Conservation (phyloP, 2,113 vertebrate species). For the Motacilla tschutschensis region DNA sequence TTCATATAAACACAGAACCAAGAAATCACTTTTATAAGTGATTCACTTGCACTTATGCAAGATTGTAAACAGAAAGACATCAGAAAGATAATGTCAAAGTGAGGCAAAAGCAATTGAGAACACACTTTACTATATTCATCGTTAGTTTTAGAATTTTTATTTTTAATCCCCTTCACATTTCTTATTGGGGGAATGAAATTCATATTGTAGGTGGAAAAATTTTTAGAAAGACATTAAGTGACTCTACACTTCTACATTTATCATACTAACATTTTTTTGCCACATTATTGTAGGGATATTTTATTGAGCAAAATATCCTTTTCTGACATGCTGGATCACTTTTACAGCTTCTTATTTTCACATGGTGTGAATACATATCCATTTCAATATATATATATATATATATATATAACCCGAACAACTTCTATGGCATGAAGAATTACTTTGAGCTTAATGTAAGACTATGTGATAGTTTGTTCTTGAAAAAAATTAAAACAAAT, state of each 20-base stretch:
- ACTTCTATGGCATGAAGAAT: not conserved
- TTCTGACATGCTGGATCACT: not conserved
- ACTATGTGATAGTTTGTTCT: not conserved
- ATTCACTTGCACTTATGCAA: not conserved
- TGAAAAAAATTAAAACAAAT: constrained; percentile 8
- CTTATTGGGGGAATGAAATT: not conserved
- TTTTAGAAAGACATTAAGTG: not conserved
- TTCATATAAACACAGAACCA: not conserved
- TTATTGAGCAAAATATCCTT: not conserved
- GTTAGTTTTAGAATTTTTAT: not conserved
- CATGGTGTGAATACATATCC: not conserved
- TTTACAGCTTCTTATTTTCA: not conserved
- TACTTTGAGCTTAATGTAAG: not conserved
- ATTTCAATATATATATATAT: not conserved
- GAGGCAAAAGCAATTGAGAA: not conserved
- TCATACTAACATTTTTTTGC: not conserved
- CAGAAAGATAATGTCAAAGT: not conserved
- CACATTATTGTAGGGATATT: not conserved
- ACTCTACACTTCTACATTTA: not conserved
- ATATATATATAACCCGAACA: not conserved
- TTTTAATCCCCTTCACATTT: not conserved
- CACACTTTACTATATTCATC: not conserved
- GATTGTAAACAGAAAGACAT: not conserved
- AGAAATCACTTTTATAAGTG: not conserved
- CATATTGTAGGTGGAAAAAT: not conserved